phyloP scores from a whole-genome alignment of 2,113 vertebrate genomes.

The Xyrauchen texanus region DNA sequence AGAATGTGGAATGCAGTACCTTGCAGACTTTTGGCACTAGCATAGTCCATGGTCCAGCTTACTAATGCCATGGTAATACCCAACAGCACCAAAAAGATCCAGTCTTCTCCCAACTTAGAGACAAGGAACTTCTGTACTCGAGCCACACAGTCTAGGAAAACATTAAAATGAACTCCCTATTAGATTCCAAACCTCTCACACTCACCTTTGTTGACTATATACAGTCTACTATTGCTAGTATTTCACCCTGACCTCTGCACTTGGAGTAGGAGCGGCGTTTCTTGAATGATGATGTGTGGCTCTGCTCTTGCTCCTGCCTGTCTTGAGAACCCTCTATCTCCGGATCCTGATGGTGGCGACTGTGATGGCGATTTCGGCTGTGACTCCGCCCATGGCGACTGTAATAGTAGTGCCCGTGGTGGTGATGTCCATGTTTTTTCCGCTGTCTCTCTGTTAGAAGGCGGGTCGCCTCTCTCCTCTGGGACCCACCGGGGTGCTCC shows the following conservation, averaged over 20 bases:
- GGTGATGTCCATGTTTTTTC: constrained; percentile 63
- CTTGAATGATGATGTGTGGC: constrained; percentile 57
- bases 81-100: constrained; percentile 91
- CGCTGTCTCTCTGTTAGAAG: constrained; percentile 73
- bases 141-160: constrained; percentile 77
- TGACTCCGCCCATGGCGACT: constrained; percentile 47
- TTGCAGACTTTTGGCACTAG: constrained; percentile 88
- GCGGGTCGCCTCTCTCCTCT: constrained; percentile 74
- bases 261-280: constrained; percentile 80
- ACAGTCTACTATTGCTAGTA: neutral
- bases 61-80: constrained; percentile 92
- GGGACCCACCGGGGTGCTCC: constrained; percentile 75
- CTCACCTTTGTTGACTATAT: neutral
- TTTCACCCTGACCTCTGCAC: constrained; percentile 75
- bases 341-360: neutral
- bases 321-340: constrained; percentile 10
- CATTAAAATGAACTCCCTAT: neutral
- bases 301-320: constrained; percentile 29
- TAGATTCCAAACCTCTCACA: neutral
- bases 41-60: constrained; percentile 95
- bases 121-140: constrained; percentile 79
- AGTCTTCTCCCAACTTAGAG: constrained; percentile 88
- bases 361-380: constrained; percentile 26
- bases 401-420: constrained; percentile 45
- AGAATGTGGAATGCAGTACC: constrained; percentile 66